A percentile compares a stretch with the other conserved stretches of the same genome.
These are phyloP conservation scores for Drosophila murphyi DNA, from an alignment of 1,140 invertebrate species.

Conservation along the genomic window DNA sequence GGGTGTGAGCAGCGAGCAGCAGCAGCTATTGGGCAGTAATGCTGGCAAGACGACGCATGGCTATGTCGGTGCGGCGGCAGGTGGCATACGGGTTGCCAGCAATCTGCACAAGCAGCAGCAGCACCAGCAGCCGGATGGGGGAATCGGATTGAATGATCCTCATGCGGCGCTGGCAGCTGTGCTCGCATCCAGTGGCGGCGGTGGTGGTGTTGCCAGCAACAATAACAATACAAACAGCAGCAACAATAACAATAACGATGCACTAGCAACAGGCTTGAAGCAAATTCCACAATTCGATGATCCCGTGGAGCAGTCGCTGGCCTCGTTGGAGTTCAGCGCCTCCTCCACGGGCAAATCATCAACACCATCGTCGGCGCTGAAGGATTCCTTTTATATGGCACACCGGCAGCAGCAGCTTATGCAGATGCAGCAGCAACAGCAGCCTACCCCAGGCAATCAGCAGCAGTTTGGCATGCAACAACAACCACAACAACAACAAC, in stretches of 20 bases:
- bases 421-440: constrained; percentile 45
- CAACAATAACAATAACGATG: constrained; percentile 27
- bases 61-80: constrained; percentile 36
- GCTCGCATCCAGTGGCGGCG: constrained; percentile 36
- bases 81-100: constrained; percentile 80
- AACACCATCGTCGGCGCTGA: constrained; percentile 21
- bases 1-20: not conserved
- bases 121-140: not conserved
- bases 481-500: constrained; percentile 25
- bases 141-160: constrained; percentile 63
- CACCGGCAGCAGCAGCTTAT: constrained; percentile 65
- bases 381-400: constrained; percentile 75
- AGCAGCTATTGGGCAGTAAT: constrained; percentile 19
- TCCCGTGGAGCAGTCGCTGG: constrained; percentile 88
- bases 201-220: constrained; percentile 26
- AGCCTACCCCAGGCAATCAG: constrained; percentile 48
- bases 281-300: constrained; percentile 85
- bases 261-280: constrained; percentile 66
- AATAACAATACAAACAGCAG: constrained; percentile 27
- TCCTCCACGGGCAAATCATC: constrained; percentile 71
- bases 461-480: constrained; percentile 47
- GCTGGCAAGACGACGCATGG: constrained; percentile 30
- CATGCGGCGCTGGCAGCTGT: constrained; percentile 63
- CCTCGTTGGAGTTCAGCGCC: constrained; percentile 87
- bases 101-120: constrained; percentile 75